Percentiles rank a stretch among this genome's conserved stretches.
Conservation (phyloP, 1,140 invertebrate genomes). For the Trichomalopsis sarcophagae region DNA sequence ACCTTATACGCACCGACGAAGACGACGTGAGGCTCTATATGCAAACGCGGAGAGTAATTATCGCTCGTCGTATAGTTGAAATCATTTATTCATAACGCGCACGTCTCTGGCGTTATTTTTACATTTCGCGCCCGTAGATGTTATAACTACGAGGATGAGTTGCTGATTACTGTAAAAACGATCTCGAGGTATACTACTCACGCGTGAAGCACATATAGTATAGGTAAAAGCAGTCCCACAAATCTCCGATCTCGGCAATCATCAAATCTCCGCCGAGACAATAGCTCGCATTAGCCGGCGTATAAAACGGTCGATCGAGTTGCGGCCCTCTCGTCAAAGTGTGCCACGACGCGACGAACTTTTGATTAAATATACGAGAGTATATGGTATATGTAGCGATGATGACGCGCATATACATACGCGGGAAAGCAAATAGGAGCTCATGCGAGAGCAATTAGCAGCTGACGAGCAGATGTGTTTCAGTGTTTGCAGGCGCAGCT, state of each 20-base stretch:
- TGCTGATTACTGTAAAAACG: no score
- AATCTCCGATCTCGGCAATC: background rate
- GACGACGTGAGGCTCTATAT: background rate
- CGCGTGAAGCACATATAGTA: no score
- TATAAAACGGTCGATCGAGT: background rate
- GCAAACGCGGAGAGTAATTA: background rate
- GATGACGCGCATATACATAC: background rate
- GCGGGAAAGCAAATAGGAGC: background rate
- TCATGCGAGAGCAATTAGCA: constrained; percentile 37
- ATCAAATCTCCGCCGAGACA: background rate
- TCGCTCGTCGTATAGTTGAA: background rate
- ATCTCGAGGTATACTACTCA: no score
- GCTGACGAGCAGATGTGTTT: constrained; percentile 43
- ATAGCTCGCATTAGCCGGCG: background rate
- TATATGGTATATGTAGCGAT: background rate
- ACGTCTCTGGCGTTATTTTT: background rate
- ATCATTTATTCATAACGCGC: constrained; percentile 22
- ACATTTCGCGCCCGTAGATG: background rate
- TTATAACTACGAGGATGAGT: no score
- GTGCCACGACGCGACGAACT: constrained; percentile 31
- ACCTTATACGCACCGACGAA: background rate
- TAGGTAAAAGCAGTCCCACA: background rate
- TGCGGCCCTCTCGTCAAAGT: background rate
- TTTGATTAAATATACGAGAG: constrained; percentile 19
- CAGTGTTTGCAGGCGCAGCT: background rate